Conservation (phyloP, 2,888 invertebrate genomes). For the Polymixis flavicincta region DNA sequence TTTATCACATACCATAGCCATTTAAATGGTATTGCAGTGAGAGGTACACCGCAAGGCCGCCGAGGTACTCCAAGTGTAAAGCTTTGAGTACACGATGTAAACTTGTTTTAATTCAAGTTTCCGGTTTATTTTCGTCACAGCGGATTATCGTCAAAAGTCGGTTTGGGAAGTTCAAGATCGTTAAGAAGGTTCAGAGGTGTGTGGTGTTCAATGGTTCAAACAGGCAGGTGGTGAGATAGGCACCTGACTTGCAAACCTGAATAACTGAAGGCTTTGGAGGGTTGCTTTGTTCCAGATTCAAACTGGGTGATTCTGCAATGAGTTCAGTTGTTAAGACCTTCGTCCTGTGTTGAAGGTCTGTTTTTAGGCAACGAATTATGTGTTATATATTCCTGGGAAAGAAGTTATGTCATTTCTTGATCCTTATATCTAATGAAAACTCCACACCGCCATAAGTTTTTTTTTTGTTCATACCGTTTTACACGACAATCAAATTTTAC, state of each 20-base stretch:
- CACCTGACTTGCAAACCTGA: neutral
- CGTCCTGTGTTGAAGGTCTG: neutral
- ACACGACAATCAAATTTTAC: no score
- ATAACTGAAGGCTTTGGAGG: neutral
- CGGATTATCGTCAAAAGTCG: slow-evolving; percentile 50
- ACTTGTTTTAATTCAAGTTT: slow-evolving; percentile 55
- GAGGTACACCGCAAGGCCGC: slow-evolving; percentile 73
- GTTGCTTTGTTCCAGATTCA: neutral
- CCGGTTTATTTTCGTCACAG: slow-evolving; percentile 63
- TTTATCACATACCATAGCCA: slow-evolving; percentile 64
- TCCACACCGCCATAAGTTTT: no score
- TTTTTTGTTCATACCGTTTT: no score
- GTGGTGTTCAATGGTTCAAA: neutral
- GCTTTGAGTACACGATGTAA: slow-evolving; percentile 46
- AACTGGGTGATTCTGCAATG: neutral
- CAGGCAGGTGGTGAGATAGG: neutral
- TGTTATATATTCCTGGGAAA: neutral
- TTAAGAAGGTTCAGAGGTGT: slow-evolving; percentile 24
- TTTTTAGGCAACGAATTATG: neutral
- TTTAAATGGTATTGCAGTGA: slow-evolving; percentile 63
- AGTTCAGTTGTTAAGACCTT: neutral
- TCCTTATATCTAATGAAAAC: neutral
- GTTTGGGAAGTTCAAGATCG: slow-evolving; percentile 54
- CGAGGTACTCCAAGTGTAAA: slow-evolving; percentile 55
- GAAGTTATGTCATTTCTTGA: neutral